Percentiles rank a stretch among this genome's conserved stretches.
Evolutionary conservation across 2,797 vertebrate species (phyloP).

Genomic region (Hafferia zeledoni): DNA sequence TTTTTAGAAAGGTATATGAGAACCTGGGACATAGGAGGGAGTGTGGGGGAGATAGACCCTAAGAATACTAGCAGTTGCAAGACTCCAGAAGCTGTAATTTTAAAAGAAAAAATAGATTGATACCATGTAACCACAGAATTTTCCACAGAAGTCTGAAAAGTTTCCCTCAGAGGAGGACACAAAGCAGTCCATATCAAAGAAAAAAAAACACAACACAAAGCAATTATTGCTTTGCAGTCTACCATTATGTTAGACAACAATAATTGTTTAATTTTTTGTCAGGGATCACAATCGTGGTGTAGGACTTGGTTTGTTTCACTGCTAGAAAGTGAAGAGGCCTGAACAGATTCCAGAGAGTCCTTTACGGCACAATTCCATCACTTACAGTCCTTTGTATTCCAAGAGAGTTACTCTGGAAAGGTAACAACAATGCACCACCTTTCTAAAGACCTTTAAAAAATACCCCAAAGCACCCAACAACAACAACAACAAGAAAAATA

Average conservation of each 20-base stretch:
- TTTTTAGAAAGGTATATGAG: not conserved
- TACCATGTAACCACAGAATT: not conserved
- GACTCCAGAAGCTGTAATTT: not conserved
- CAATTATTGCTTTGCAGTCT: not conserved
- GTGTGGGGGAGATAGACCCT: not conserved
- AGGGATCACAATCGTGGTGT: not conserved
- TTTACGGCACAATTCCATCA: not conserved
- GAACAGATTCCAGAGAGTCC: not conserved
- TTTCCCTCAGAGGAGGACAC: not conserved
- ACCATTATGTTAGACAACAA: not conserved
- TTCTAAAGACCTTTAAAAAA: not conserved
- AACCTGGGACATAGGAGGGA: accelerated
- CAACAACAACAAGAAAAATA: not conserved
- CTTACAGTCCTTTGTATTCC: not conserved
- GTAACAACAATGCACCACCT: not conserved
- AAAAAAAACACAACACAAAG: not conserved
- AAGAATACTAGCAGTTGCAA: not conserved
- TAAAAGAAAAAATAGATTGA: not conserved
- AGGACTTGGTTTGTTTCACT: not conserved
- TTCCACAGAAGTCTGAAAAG: not conserved
- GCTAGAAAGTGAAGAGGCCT: not conserved
- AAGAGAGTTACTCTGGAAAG: not conserved
- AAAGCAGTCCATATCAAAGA: not conserved
- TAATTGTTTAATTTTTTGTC: not conserved
- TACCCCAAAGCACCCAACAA: not conserved